Base-by-base conservation (phyloP, 2,113 vertebrate species). In the Gymnarchus niloticus region DNA sequence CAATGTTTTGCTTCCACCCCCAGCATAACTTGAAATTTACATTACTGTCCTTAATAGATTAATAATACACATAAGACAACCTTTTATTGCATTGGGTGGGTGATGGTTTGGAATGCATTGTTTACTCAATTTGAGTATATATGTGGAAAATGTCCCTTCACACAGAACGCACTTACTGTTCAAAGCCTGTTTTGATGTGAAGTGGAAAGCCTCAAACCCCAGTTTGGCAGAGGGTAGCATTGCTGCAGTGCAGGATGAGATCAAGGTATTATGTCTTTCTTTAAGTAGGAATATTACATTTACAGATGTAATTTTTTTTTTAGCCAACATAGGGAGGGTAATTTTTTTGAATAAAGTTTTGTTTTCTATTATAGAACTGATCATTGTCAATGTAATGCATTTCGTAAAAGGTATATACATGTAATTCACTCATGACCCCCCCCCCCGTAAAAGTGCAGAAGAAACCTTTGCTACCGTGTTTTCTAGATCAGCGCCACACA, bases 301-400 rank as follows among this genome's bases (percentile, higher is more conserved):
- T 93, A 94, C 91, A 93, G 89, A 94, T 90, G 89, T 92, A 92
- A 86, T 90, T 94, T 93, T 93, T 87, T 90, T 89, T 92, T 92
- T 89, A 93, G 90, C 91, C 93, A 90, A 91, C 91, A 90, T 91
- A 91, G 89, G 92, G 90, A 92, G 90, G 92, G 92, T 88, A 89
- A 87, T 94, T 92, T 92, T 91, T 94, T 93, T 94, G 93, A 94
- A n/a, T n/a, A n/a, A n/a, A n/a, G 94, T 93, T 93, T 91, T 91
- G 94, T 93, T 94, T 90, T 94, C 94, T 95, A 94, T 92, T 93
- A 92, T 92, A 92, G 73, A 91, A 93, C 92, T 94, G 92, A 93
- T 91, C 90, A 89, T 91, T 93, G 91, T 93, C 89, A 87, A 87
- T 92, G 92, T n/a, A n/a, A n/a, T n/a, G n/a, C n/a, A n/a, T n/a